A percentile compares a stretch with the other conserved stretches of the same genome.
Evolutionary conservation across 2,797 vertebrate genomes (phyloP).

Genomic region (Nyctalus aviator): DNA sequence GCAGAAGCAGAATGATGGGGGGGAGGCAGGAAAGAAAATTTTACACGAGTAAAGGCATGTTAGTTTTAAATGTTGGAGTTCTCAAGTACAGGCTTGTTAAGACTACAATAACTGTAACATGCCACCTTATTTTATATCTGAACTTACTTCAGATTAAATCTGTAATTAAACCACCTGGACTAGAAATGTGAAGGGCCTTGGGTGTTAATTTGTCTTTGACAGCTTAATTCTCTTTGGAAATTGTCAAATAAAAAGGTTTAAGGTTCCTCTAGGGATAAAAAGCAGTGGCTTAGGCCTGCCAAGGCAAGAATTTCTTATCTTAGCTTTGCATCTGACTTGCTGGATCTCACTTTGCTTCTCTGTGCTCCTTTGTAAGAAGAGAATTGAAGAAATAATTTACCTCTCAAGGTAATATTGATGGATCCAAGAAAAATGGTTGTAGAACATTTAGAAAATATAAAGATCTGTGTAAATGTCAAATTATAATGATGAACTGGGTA

Average conservation of each 20-base stretch:
- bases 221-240: constrained; percentile 56
- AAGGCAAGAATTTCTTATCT: constrained; percentile 13
- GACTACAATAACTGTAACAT: neutral
- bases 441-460: constrained; percentile 43
- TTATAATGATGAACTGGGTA: constrained; percentile 59
- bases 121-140: neutral
- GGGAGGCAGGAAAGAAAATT: neutral
- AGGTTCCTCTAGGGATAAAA: neutral
- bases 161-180: constrained; percentile 60
- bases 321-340: neutral
- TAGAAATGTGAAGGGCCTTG: neutral
- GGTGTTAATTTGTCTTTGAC: constrained; percentile 27
- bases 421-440: constrained; percentile 46
- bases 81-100: constrained; percentile 36
- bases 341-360: constrained; percentile 21
- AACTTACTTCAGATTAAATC: constrained; percentile 45
- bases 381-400: constrained; percentile 47
- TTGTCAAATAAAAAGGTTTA: constrained; percentile 42
- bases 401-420: constrained; percentile 53
- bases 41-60: neutral
- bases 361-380: constrained; percentile 43
- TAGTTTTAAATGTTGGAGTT: constrained; percentile 59
- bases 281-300: neutral
- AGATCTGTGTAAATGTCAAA: constrained; percentile 57
- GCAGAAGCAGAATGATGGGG: neutral